Evolutionary conservation across 2,888 invertebrate genomes (phyloP).

Genomic region (Dorcus parallelipipedus): DNA sequence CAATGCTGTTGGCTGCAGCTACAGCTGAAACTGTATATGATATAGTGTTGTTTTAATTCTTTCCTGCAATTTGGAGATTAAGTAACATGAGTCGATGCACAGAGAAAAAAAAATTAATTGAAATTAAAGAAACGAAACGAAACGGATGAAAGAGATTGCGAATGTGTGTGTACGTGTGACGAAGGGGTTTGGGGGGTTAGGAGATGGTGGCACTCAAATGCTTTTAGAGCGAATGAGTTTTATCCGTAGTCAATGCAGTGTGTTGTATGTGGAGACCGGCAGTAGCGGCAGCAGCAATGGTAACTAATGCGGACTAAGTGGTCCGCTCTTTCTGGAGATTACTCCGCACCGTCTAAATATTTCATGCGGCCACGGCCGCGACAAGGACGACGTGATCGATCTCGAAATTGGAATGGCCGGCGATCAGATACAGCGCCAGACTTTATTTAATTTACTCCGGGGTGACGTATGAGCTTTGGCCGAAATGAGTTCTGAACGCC

Average conservation of each 20-base stretch:
- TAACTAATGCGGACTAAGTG: constrained; percentile 47
- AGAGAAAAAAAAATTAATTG: neutral
- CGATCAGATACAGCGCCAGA: constrained; percentile 43
- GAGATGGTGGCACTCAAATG: constrained; percentile 32
- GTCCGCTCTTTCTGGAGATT: constrained; percentile 46
- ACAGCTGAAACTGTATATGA: no score
- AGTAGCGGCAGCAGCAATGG: constrained; percentile 22
- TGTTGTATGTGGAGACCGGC: constrained; percentile 28
- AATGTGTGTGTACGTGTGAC: no score
- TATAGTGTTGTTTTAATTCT: no score
- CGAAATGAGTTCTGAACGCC: constrained; percentile 41
- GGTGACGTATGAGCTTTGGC: constrained; percentile 45
- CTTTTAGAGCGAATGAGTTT: constrained; percentile 40
- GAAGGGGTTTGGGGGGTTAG: neutral
- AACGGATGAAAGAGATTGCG: neutral
- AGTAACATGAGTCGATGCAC: neutral
- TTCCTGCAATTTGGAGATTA: no score
- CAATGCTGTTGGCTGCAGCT: no score
- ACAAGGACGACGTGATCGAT: constrained; percentile 41
- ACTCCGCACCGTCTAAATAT: constrained; percentile 46
- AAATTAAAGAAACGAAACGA: neutral
- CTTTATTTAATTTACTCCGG: constrained; percentile 46
- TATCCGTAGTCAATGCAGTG: constrained; percentile 34
- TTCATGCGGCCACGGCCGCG: constrained; percentile 39
- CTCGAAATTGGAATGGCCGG: constrained; percentile 42